Evolutionary conservation across 92 coral and sea anemone genomes (phyloP), one percentile per base, ranked within the genome.

Genomic region (Phenganax stokvisi): DNA sequence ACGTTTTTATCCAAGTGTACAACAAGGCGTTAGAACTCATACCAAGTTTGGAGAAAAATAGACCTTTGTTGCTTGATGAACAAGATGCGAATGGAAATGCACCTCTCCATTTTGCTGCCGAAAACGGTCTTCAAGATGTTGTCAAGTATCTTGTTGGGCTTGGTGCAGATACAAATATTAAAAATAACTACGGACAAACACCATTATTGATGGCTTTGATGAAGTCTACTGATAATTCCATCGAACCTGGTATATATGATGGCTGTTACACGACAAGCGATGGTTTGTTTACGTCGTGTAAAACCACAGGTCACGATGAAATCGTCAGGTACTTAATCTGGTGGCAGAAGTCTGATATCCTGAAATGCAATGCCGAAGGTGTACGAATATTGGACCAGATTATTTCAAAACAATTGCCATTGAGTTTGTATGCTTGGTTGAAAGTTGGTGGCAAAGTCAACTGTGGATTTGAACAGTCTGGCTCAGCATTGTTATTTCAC

Each of bases 401-500:
- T 0, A 30, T 79, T 53, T 9, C 3, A 27, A 79, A 51, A 54
- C 37, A 56, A 63, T 52, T 79, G 74, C 83, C 83, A 8, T 17
- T 79, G 68, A 79, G 59, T 51, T 79, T 79, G 74, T 79, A 79
- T 9, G 57, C 58, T 6, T 29, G 63, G 62, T 79, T 79, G 25
- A 51, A 65, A 53, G 51, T n/a, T 79, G 83, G 83, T 13, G 61
- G 25, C 25, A 20, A 20, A 20, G 25, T 20, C 25, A 20, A 20
- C 25, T 20, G 25, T 64, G 7, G 51, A 79, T 65, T 6, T 79
- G 53, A 63, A 79, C 29, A 73, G 16, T n/a, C 7, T 3, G 2
- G 3, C 5, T n/a, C 59, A 20, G 8, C 2, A 2, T 15, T 73
- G 12, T 51, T 73, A 8, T 9, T 9, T 10, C 77, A 73, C 12